phyloP scores from a whole-genome alignment of 53 echinoderm and acorn worm genomes.

The Hippasteria phrygiana region DNA sequence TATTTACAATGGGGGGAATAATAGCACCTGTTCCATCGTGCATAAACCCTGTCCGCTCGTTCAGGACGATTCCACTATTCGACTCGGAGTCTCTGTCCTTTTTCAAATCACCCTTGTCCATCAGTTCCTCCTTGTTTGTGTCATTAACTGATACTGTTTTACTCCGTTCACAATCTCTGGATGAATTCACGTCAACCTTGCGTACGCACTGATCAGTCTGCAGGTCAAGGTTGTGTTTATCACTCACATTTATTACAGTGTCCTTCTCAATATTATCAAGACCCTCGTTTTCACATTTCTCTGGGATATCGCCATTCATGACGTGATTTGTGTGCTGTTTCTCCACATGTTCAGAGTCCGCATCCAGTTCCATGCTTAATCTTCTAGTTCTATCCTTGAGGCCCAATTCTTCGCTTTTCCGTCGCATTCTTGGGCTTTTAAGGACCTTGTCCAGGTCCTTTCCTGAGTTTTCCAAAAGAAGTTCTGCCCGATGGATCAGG shows the following conservation, averaged over 20 bases:
- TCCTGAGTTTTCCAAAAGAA: conserved; percentile 45
- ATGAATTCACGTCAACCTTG: conserved; percentile 8
- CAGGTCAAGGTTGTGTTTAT: not conserved
- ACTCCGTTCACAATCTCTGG: not conserved
- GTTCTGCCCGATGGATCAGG: conserved; percentile 51
- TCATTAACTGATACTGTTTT: conserved; percentile 4
- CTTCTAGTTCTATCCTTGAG: conserved; percentile 26
- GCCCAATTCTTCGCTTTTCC: conserved; percentile 25
- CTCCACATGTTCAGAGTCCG: not conserved
- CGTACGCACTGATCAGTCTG: not conserved
- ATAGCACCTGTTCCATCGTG: conserved; percentile 39
- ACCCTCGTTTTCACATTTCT: not conserved
- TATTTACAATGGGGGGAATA: conserved; percentile 3
- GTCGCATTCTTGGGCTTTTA: conserved; percentile 39
- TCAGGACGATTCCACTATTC: conserved; percentile 33
- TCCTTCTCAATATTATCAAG: not conserved
- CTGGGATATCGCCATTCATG: conserved; percentile 46
- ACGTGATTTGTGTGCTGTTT: conserved; percentile 40
- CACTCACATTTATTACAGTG: not conserved
- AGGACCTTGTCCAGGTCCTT: conserved; percentile 52
- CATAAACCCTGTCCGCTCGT: conserved; percentile 44
- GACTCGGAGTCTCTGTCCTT: conserved; percentile 47
- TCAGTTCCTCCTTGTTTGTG: conserved; percentile 20
- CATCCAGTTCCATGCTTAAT: not conserved
- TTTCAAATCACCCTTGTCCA: conserved; percentile 41